Conservation (phyloP, 2,113 vertebrate species). For the Indri indri region DNA sequence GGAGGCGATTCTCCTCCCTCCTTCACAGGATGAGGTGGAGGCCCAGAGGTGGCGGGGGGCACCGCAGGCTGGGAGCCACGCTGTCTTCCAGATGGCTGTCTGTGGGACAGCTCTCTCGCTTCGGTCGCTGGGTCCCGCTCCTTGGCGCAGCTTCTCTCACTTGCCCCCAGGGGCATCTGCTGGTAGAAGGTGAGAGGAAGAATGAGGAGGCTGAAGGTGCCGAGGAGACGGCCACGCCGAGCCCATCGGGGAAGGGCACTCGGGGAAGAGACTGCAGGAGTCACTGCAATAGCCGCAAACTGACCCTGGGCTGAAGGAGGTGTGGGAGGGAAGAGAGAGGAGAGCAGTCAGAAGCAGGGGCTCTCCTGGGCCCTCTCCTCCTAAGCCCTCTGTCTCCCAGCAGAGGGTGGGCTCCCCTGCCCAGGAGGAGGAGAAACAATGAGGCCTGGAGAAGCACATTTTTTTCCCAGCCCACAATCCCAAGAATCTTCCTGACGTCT, state of each 20-base stretch:
- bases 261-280: slow-evolving; percentile 83
- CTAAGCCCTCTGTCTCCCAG: background rate
- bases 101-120: background rate
- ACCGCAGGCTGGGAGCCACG: accelerated
- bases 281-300: slow-evolving; percentile 80
- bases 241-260: slow-evolving; percentile 80
- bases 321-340: background rate
- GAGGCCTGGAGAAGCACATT: no score
- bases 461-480: no score
- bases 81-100: background rate
- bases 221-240: slow-evolving; percentile 79
- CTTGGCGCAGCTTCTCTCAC: slow-evolving; percentile 58
- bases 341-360: background rate
- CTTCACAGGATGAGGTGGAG: background rate
- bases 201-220: slow-evolving; percentile 81
- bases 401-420: background rate
- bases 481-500: background rate
- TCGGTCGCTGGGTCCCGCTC: background rate
- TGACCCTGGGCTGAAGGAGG: slow-evolving; percentile 80
- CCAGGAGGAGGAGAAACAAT: no score
- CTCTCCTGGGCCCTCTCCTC: no score
- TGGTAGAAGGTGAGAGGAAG: slow-evolving; percentile 84
- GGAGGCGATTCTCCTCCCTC: background rate
- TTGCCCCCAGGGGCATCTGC: slow-evolving; percentile 74
- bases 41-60: accelerated